phyloP scores from a whole-genome alignment of 2,888 invertebrate species.

The Aphidoletes aphidimyza region DNA sequence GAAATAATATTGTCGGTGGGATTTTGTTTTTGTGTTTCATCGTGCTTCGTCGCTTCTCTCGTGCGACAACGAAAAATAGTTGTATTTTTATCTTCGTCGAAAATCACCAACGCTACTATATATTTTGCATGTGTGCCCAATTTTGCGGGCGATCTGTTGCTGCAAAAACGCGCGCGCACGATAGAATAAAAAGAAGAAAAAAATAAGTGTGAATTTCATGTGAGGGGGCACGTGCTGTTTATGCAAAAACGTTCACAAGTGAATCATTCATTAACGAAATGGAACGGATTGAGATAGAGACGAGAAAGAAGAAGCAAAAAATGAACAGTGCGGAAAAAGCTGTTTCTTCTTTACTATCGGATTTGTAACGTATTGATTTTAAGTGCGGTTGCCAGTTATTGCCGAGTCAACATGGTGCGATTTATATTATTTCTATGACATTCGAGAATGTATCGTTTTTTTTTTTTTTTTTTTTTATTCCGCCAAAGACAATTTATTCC shows the following conservation, averaged over 20 bases:
- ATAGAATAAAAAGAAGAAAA: too few relatives aligned
- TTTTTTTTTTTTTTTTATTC: not conserved
- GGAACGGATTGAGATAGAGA: too few relatives aligned
- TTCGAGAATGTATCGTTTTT: constrained; percentile 8
- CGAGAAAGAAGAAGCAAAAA: too few relatives aligned
- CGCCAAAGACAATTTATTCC: not conserved
- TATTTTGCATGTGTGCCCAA: not conserved
- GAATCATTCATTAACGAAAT: constrained; percentile 35
- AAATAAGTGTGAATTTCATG: constrained; percentile 15
- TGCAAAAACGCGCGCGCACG: not conserved
- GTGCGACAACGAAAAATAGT: not conserved
- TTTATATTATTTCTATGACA: constrained; percentile 10
- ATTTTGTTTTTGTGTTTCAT: not conserved
- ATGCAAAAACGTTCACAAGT: not conserved
- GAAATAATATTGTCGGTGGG: not conserved
- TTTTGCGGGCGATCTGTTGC: not conserved
- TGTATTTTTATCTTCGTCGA: not conserved
- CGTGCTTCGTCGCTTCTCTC: too few relatives aligned
- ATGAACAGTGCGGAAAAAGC: too few relatives aligned
- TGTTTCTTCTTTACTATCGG: too few relatives aligned
- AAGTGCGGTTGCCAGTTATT: not conserved
- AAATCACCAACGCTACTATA: constrained; percentile 1
- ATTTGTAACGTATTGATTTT: not conserved
- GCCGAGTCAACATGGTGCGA: not conserved
- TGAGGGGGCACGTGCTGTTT: constrained; percentile 33